Conservation (phyloP, 2,888 invertebrate genomes). For the Chymomyza caudatula region DNA sequence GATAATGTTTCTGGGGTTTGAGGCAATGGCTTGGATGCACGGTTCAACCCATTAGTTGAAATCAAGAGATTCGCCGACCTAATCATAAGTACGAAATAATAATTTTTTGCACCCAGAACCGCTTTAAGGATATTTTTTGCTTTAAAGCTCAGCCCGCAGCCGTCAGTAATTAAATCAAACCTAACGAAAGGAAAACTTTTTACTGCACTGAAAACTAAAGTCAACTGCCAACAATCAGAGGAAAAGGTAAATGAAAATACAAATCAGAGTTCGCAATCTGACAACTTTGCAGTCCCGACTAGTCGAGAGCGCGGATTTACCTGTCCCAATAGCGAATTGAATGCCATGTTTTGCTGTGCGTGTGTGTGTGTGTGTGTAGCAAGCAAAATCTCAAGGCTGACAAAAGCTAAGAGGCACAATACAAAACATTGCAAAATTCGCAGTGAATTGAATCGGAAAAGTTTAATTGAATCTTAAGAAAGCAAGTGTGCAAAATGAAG, state of each 20-base stretch:
- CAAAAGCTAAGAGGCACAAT: not conserved
- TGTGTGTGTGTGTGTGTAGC: too few species aligned
- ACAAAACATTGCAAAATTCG: slow-evolving; percentile 10
- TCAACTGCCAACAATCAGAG: not conserved
- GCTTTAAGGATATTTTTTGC: too few species aligned
- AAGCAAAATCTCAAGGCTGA: not conserved
- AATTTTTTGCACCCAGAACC: too few species aligned
- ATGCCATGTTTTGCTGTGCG: not conserved
- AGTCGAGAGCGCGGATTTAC: not conserved
- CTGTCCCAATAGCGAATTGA: not conserved
- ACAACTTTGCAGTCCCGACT: not conserved
- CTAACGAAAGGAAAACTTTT: not conserved
- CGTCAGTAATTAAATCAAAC: not conserved
- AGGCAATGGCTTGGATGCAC: too few species aligned
- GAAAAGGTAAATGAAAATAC: not conserved
- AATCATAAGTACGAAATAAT: too few species aligned
- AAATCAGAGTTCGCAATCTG: not conserved
- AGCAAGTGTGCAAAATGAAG: slow-evolving; percentile 3
- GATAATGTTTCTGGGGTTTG: too few species aligned
- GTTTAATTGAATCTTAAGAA: slow-evolving; percentile 62
- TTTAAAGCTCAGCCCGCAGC: too few species aligned
- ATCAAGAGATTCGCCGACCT: too few species aligned
- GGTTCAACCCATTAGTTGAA: too few species aligned
- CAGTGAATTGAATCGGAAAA: slow-evolving; percentile 53
- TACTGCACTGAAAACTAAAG: not conserved